Base-by-base conservation (phyloP, 2,888 invertebrate genomes). In the Galerucella pusilla region DNA sequence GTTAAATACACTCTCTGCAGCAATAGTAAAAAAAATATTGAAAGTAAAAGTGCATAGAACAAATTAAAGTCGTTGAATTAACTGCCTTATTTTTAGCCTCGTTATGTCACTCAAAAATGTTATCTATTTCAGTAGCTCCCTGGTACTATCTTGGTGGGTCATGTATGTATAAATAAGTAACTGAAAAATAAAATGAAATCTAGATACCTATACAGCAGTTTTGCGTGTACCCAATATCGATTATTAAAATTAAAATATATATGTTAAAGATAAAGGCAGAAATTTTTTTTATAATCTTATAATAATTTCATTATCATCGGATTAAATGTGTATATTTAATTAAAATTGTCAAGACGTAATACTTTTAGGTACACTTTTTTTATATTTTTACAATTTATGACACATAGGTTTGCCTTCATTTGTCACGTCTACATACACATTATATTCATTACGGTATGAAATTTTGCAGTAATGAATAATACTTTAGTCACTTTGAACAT, bases 91-190 rank as follows among this genome's bases (percentile, higher is more conserved):
- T 71, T 75, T 60, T 71, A 75, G 59, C 68, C 63, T 35, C 28
- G 67, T 75, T 69, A 65, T 69, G 63, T 69, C 59, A 69, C 46
- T 69, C 35, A 54, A 54, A 69, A 69, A 65, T 70, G 65, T 65
- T 52, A 67, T 75, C 75, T 71, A 71, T 71, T 64, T 68, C 54
- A 68, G 68, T 68, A 54, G 45, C 46, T 68, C 66, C 68, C 73
- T 73, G 16, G 54, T 75, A 71, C 45, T 42, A 49, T 67, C 7
- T 28, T 63, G 54, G 63, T 71, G 61, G 61, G 63, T 71, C 71
- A 49, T 74, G 74, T 71, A 74, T 66, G 61, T 74, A 63, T 74
- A 74, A 73, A 73, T 73, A 64, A 49, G 49, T 49, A 12, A 49
- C 14, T 0, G 35, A 42, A 42, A 42, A 7, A 42, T 42, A 9